Percentiles rank a stretch among this genome's conserved stretches.
These are phyloP conservation scores for Mythimna impura DNA, from an alignment of 2,888 invertebrate species.

Conservation along the genomic window DNA sequence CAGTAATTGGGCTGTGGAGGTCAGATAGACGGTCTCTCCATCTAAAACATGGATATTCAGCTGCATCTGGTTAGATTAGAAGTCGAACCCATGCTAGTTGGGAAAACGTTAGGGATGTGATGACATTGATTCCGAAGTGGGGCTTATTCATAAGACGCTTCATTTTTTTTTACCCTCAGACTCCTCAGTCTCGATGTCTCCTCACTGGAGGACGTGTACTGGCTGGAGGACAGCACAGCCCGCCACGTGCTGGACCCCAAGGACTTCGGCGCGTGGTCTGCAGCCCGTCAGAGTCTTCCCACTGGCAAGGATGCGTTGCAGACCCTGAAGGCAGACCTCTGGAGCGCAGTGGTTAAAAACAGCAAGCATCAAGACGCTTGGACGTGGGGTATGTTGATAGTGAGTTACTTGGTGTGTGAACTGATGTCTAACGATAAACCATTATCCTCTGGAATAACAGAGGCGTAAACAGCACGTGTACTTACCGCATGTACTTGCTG, in stretches of 20 bases:
- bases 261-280: conserved; percentile 95
- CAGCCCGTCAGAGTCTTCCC: conserved; percentile 95
- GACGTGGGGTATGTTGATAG: conserved; percentile 93
- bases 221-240: conserved; percentile 95
- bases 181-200: conserved; percentile 95
- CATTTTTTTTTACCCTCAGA: conserved; percentile 78
- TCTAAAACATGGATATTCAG: neutral
- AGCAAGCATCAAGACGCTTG: conserved; percentile 97
- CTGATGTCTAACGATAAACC: neutral
- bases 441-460: neutral
- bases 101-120: no score
- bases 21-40: no score
- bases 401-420: neutral
- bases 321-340: conserved; percentile 94
- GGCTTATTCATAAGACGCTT: neutral
- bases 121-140: neutral
- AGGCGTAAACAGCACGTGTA: no score
- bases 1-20: no score
- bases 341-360: conserved; percentile 96
- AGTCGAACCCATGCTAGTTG: no score
- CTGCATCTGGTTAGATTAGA: no score
- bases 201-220: conserved; percentile 97
- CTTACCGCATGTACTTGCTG: no score
- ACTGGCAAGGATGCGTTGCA: conserved; percentile 95
- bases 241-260: conserved; percentile 93